Percentiles rank a stretch among this genome's conserved stretches.
phyloP scores from a whole-genome alignment of 2,888 invertebrate genomes.

The Adelognathus sp. region DNA sequence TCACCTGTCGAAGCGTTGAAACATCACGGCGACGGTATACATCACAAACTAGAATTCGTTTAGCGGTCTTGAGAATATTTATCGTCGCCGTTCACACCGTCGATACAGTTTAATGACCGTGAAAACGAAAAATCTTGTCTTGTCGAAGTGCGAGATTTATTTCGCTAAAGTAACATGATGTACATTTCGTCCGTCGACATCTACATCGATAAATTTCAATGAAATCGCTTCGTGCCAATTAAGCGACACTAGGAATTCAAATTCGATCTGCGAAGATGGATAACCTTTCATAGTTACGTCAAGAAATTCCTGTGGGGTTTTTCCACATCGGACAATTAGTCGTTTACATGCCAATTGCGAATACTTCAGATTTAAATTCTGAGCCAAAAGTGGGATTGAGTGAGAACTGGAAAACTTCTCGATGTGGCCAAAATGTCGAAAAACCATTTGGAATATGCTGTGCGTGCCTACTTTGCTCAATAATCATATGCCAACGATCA shows the following conservation, averaged over 20 bases:
- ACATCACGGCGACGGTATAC: background rate
- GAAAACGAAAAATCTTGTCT: background rate
- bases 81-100: background rate
- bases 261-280: too few species aligned
- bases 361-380: too few species aligned
- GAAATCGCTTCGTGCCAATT: background rate
- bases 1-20: constrained; percentile 20
- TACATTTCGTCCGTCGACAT: background rate
- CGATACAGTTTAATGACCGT: background rate
- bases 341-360: too few species aligned
- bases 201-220: background rate
- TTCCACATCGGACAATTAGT: too few species aligned
- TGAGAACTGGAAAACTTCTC: too few species aligned
- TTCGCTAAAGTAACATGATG: background rate
- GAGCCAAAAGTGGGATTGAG: too few species aligned
- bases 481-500: too few species aligned
- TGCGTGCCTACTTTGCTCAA: too few species aligned
- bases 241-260: background rate
- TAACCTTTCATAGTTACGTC: too few species aligned
- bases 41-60: background rate
- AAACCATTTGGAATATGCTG: too few species aligned
- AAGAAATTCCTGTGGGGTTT: too few species aligned
- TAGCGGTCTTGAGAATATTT: background rate
- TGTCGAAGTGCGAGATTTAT: background rate
- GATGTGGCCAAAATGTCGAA: too few species aligned